These are phyloP conservation scores for Acipenser transmontanus DNA, from an alignment of 2,797 vertebrate species.

Conservation along the genomic window DNA sequence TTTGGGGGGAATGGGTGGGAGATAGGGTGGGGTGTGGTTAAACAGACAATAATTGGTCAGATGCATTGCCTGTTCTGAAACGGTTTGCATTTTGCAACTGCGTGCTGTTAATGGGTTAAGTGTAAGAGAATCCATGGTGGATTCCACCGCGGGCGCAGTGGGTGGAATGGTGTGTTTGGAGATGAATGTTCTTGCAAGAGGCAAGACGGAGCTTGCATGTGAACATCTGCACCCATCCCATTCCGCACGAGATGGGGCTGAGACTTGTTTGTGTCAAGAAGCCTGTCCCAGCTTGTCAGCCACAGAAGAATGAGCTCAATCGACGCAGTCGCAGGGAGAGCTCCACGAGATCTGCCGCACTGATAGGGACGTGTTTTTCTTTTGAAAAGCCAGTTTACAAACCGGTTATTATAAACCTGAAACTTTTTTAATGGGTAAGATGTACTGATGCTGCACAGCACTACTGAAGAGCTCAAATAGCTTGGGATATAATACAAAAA, in stretches of 20 bases:
- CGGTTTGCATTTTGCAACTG: too few relatives aligned
- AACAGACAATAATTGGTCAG: too few relatives aligned
- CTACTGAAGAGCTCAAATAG: constrained; percentile 13
- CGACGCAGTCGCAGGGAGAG: constrained; percentile 29
- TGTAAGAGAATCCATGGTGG: constrained; percentile 53
- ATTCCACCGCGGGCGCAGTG: constrained; percentile 73
- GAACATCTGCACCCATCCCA: constrained; percentile 94
- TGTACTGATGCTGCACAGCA: constrained; percentile 10
- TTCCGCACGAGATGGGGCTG: constrained; percentile 84
- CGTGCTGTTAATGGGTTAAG: constrained; percentile 47
- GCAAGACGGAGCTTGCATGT: constrained; percentile 88
- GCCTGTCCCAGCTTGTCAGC: constrained; percentile 80
- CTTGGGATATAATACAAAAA: too few relatives aligned
- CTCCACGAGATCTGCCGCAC: constrained; percentile 42
- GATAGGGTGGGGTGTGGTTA: too few relatives aligned
- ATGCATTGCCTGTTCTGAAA: too few relatives aligned
- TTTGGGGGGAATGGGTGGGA: too few relatives aligned
- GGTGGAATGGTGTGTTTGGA: constrained; percentile 78
- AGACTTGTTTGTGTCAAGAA: constrained; percentile 90
- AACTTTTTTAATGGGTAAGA: constrained; percentile 17
- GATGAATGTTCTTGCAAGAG: constrained; percentile 84
- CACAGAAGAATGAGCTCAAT: constrained; percentile 57
- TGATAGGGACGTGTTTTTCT: constrained; percentile 43
- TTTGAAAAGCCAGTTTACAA: constrained; percentile 38
- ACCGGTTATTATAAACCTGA: constrained; percentile 24